Evolutionary conservation across 2,888 invertebrate genomes (phyloP), one percentile per base, ranked within the genome.

Genomic region (Deilephila porcellus): DNA sequence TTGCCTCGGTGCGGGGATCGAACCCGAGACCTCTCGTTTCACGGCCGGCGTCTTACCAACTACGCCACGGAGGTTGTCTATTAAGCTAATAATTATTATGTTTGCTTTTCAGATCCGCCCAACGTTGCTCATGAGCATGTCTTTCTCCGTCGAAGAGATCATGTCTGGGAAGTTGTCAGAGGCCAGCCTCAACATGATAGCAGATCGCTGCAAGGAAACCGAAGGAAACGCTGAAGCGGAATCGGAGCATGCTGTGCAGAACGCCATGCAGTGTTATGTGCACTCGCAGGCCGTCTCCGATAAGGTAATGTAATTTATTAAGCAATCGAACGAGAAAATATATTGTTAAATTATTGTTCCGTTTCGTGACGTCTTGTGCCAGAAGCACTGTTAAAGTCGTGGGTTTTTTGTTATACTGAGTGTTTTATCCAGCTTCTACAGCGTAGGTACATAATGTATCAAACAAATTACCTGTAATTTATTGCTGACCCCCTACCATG

Each of bases 181-280:
- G 0, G 82, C 82, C 0, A 94, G 91, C 60, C 76, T 79, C 74
- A 71, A 75, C 0, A 6, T 72, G 3, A 86, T 95, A 14, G 64
- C 82, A 17, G 79, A 84, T 0, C 88, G 84, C 19, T 87, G 87
- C 71, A 71, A 73, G 0, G 86, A 86, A 1, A 80, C 75, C 17
- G 87, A 89, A 19, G 85, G 85, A 8, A 79, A 80, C 0, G 82
- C 82, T 0, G 93, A 94, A 8, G 82, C 78, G 72, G 93, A 93
- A 59, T 88, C 91, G 0, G 77, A 79, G 0, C 89, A 90, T 25
- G 67, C 78, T 0, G 90, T 88, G 3, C 95, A 95, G 75, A 87
- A 88, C 45, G 91, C 93, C 0, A 95, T 95, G 93, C 96, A 96
- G 79, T 89, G 91, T 78, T 95, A 95, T 78, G 82, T 96, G 6